phyloP scores from a whole-genome alignment of 2,888 invertebrate genomes.

The Baccha elongata region DNA sequence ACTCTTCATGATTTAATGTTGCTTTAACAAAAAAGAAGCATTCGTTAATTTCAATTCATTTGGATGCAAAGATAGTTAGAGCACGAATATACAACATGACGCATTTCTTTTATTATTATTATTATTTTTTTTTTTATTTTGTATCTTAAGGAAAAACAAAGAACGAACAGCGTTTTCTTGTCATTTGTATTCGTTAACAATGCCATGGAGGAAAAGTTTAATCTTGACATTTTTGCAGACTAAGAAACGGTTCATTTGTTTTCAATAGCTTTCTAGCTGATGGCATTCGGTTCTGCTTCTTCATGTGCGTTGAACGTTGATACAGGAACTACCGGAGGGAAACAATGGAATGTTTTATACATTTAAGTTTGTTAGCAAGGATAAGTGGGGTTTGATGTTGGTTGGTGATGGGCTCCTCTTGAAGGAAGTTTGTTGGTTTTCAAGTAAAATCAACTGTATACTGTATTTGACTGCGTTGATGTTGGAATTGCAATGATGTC shows the following conservation, averaged over 20 bases:
- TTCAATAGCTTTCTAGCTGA: conserved; percentile 22
- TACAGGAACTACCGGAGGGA: not conserved
- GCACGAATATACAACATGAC: conserved; percentile 13
- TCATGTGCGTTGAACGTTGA: not conserved
- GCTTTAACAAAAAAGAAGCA: conserved; percentile 16
- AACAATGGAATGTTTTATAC: not conserved
- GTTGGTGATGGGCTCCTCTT: not conserved
- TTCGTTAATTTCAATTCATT: conserved; percentile 68
- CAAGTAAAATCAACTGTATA: conserved; percentile 36
- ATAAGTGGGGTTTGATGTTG: not conserved
- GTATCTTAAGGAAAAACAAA: not conserved
- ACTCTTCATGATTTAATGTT: conserved; percentile 42
- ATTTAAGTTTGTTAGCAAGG: not conserved
- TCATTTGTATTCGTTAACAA: conserved; percentile 71
- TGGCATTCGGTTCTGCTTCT: conserved; percentile 18
- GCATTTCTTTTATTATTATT: conserved; percentile 7
- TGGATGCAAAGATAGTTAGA: conserved; percentile 21
- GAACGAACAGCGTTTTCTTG: conserved; percentile 14
- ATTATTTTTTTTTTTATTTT: not conserved
- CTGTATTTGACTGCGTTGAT: not conserved
- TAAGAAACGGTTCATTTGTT: conserved; percentile 68
- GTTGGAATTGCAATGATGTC: not conserved
- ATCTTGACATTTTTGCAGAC: conserved; percentile 68
- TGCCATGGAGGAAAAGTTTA: conserved; percentile 46
- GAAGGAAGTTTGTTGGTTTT: conserved; percentile 21